Evolutionary conservation across 1,140 invertebrate species (phyloP), one percentile per base, ranked within the genome.

Genomic region (Fopius arisanus): DNA sequence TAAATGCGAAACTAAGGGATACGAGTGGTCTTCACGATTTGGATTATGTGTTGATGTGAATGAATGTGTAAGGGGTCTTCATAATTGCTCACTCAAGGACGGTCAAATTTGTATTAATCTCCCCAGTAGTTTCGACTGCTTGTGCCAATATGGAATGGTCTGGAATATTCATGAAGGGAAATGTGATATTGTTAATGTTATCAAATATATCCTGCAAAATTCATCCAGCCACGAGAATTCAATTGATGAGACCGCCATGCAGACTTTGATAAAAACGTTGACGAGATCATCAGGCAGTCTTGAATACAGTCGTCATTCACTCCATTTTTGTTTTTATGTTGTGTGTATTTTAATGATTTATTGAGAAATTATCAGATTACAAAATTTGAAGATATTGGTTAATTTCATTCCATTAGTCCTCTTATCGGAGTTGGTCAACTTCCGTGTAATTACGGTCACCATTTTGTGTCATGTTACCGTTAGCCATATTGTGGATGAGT

Each of bases 31-130:
- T 63, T 90, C 90, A 2, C 79, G 86, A 67, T 91, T 89, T 77
- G 90, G 90, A 12, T 83, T 91, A 31, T 92, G 91, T 80, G 80
- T 91, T 9, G 92, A 93, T 82, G 80, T 90, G n/a, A 89, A 93
- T 78, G 92, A 93, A 81, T 93, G 92, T 79, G 69, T 76, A 0
- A 79, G 71, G 10, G 81, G 78, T 9, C 68, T 67, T 9, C 83
- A 91, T 70, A 81, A 80, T 65, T 92, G 91, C 78, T 75, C 86
- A n/a, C 48, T 67, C 0, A 69, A 78, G 1, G 74, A 76, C 0
- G 78, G 81, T 0, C 80, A 92, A 79, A 82, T 79, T 62, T 92
- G 91, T 78, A 41, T 91, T n/a, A 92, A 92, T 84, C 74, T 90
- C 23, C 87, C 88, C 2, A 91, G 91, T 26, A 75, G 79, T 40